Evolutionary conservation across 2,113 vertebrate species (phyloP), one percentile per base, ranked within the genome.

Genomic region (Brachyhypopomus gauderio): DNA sequence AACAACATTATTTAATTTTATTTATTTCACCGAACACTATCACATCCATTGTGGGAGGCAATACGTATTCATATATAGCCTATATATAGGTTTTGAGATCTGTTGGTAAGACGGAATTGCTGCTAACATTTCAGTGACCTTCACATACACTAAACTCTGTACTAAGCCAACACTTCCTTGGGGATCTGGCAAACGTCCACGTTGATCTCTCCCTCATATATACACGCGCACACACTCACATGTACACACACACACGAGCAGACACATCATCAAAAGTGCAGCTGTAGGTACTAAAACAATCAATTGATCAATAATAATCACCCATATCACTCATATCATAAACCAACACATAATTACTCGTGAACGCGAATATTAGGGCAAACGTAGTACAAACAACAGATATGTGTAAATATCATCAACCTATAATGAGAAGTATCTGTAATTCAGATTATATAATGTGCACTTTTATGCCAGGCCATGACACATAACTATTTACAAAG

Each of bases 111-210:
- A 9, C 3, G 16, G 56, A 34, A n/a, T 67, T 77, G 25, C 45
- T 72, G 67, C 66, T 75, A 78, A 75, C 73, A 56, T 70, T 58
- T 69, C 3, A 34, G 36, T 80, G 78, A 84, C 82, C 78, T 79
- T 80, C 72, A 80, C 72, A 41, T 84, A 66, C 74, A 84, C 82
- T 59, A 73, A 55, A 38, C 25, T 41, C 30, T 64, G 45, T n/a
- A 71, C 64, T 56, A 34, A 72, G 41, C 66, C 78, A 84, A 27
- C 45, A 77, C 78, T 80, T 76, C 73, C 59, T 72, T 77, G 70
- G 58, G 78, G 69, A 70, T 77, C 78, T 84, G 83, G 78, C 78
- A 76, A 5, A 55, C 55, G 22, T 76, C 55, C 72, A 80, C 48
- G 52, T 19, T 1, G 56, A 75, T 80, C 60, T 80, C 64, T 75